Percentiles rank a stretch among this genome's conserved stretches.
These are phyloP conservation scores for Urocitellus parryii DNA, from an alignment of 2,113 vertebrate species.

Conservation along the genomic window DNA sequence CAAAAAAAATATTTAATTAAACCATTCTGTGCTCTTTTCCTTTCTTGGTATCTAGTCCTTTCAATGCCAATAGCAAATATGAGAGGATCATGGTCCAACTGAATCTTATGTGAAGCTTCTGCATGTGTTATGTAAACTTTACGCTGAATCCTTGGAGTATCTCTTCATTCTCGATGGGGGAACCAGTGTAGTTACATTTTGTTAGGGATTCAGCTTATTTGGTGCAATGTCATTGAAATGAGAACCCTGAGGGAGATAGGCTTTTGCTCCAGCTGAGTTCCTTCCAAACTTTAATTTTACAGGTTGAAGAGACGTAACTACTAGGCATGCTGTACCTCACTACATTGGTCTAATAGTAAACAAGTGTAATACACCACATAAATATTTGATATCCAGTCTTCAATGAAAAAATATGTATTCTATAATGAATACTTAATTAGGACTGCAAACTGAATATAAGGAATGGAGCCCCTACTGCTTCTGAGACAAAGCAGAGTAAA, in stretches of 20 bases:
- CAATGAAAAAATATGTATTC: slow-evolving; percentile 88
- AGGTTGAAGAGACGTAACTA: slow-evolving; percentile 38
- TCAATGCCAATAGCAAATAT: neutral
- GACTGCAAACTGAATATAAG: slow-evolving; percentile 84
- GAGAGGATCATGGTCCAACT: neutral
- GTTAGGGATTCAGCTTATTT: slow-evolving; percentile 14
- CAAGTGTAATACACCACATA: slow-evolving; percentile 82
- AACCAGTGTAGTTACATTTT: neutral
- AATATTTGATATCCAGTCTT: slow-evolving; percentile 86
- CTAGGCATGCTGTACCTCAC: slow-evolving; percentile 57
- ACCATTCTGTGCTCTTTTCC: neutral
- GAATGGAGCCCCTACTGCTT: slow-evolving; percentile 82
- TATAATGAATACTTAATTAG: slow-evolving; percentile 90
- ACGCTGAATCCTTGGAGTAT: neutral
- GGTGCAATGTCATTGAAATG: neutral
- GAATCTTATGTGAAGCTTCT: neutral
- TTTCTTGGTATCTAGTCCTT: neutral
- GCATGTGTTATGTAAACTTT: neutral
- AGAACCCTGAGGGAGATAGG: slow-evolving; percentile 30
- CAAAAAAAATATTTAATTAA: neutral
- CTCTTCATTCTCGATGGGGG: slow-evolving; percentile 17
- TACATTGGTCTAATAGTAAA: slow-evolving; percentile 83
- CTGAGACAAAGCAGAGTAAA: slow-evolving; percentile 88
- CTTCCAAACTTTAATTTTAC: slow-evolving; percentile 59
- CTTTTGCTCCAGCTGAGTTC: slow-evolving; percentile 14